Evolutionary conservation across 2,797 vertebrate genomes (phyloP), one percentile per base, ranked within the genome.

Genomic region (Poeciliopsis infans): DNA sequence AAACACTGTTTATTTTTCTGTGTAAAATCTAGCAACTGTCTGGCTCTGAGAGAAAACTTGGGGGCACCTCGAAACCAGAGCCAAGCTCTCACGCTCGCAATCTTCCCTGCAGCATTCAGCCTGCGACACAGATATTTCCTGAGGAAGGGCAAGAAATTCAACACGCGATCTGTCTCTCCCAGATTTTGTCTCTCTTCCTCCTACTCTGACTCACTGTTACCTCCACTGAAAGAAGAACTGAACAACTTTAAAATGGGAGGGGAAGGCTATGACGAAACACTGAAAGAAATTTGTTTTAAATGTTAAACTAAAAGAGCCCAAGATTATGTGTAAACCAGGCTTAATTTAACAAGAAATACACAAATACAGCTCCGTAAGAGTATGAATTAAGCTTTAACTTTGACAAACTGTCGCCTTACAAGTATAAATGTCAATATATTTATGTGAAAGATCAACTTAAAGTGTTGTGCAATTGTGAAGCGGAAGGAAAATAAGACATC

Each of bases 81-180:
- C 85, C 85, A 88, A 80, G 91, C 81, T 95, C 93, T 94, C 94
- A 93, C 85, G 85, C 91, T 93, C 75, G 46, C 86, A 92, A 93
- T 91, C 91, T 91, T 86, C 82, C 77, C 83, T 49, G 85, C 83
- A 79, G 85, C 87, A 85, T 83, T 90, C 87, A 88, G 85, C 84
- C 81, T 64, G 79, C 80, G 78, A 92, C 89, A 93, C 92, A 95
- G 93, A 94, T 90, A 95, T 94, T 95, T 95, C 95, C 95, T 96
- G 94, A 95, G 94, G 94, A 95, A 95, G 92, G 89, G 87, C 86
- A 90, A 87, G 79, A 71, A 86, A 94, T 88, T 92, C 90, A 91
- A 90, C 91, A 75, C 1, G 28, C 84, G 86, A 90, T 93, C 89
- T 86, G 86, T 89, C 93, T 91, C 88, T 88, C 82, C 80, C 70